Evolutionary conservation across 2,113 vertebrate species (phyloP).

Genomic region (Leptobrachium ailaonicum): DNA sequence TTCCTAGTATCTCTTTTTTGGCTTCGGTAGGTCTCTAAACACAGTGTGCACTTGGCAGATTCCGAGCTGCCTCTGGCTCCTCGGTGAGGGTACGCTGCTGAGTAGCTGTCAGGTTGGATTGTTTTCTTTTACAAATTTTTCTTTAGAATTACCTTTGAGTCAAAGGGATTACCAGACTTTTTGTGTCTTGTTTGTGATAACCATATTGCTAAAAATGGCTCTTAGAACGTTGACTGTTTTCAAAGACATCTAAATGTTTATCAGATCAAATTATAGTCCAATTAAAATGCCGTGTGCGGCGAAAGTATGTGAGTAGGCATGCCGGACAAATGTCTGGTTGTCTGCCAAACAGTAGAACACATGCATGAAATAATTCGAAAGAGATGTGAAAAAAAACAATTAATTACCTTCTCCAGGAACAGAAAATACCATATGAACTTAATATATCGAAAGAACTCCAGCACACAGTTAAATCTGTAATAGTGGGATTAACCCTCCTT

Average conservation of each 20-base stretch:
- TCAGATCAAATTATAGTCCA: background rate
- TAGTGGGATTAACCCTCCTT: too few relatives aligned
- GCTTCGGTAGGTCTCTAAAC: slow-evolving; percentile 7
- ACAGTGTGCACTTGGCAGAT: slow-evolving; percentile 19
- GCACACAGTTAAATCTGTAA: too few relatives aligned
- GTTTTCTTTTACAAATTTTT: slow-evolving; percentile 16
- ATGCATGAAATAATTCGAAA: too few relatives aligned
- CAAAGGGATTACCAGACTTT: background rate
- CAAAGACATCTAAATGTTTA: background rate
- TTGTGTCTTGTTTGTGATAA: background rate
- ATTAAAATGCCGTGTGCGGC: background rate
- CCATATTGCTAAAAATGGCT: background rate
- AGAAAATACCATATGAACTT: too few relatives aligned
- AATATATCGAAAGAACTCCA: too few relatives aligned
- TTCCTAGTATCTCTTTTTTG: slow-evolving; percentile 9
- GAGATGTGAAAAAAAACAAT: too few relatives aligned
- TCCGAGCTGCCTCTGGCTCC: slow-evolving; percentile 9
- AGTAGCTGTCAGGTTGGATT: slow-evolving; percentile 13
- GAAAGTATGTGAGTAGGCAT: too few relatives aligned
- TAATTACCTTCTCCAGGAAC: too few relatives aligned
- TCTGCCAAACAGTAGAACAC: too few relatives aligned
- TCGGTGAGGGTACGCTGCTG: slow-evolving; percentile 15
- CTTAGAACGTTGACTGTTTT: background rate
- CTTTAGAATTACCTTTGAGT: slow-evolving; percentile 5
- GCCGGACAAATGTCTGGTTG: too few relatives aligned